Evolutionary conservation across 2,113 vertebrate genomes (phyloP).

Genomic region (Mystacornis crossleyi): DNA sequence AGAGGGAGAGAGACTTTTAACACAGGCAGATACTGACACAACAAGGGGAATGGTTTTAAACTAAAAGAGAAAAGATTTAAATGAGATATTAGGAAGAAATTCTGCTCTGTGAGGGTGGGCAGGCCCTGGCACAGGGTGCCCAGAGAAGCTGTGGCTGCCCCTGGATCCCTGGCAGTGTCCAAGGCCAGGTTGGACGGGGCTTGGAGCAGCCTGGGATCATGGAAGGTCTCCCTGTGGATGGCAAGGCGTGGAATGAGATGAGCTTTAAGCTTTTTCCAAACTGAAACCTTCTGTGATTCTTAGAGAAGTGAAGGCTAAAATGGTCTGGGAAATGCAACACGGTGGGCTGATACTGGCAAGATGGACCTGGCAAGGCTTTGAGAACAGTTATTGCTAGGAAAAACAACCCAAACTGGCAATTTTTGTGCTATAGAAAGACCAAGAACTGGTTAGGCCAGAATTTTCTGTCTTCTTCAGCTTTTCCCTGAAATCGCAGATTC

Average conservation of each 20-base stretch:
- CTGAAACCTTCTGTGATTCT: not conserved
- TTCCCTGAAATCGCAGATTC: not conserved
- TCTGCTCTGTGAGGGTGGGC: accelerated
- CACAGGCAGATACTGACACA: not conserved
- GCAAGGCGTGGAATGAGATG: accelerated
- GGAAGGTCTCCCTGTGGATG: not conserved
- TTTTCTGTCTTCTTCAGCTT: not conserved
- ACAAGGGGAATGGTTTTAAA: not conserved
- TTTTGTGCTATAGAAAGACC: not conserved
- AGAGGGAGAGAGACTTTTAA: not conserved
- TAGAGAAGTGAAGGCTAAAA: not conserved
- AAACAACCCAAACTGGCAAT: not conserved
- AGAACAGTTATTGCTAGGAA: not conserved
- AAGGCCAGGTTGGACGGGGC: accelerated
- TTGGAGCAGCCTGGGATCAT: not conserved
- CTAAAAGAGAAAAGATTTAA: not conserved
- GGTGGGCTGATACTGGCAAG: not conserved
- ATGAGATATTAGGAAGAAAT: not conserved
- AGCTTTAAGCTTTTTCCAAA: not conserved
- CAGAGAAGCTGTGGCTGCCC: not conserved
- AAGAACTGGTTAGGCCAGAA: not conserved
- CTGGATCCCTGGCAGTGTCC: not conserved
- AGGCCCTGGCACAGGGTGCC: not conserved
- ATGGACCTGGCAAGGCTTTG: not conserved
- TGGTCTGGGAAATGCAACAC: not conserved